phyloP scores from a whole-genome alignment of 2,113 vertebrate species.

The Oryzias javanicus region DNA sequence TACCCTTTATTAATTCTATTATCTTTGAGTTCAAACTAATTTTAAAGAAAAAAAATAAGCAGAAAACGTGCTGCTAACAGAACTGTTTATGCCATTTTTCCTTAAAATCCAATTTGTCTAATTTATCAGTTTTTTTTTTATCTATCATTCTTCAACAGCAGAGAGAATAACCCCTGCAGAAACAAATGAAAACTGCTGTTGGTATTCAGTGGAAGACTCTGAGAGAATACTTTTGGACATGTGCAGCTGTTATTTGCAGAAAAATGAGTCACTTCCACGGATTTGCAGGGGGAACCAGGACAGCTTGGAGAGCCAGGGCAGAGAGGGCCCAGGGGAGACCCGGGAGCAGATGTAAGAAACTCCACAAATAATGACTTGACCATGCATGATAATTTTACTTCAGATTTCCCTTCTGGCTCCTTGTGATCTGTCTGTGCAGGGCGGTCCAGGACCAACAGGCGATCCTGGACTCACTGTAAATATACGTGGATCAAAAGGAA shows the following conservation, averaged over 20 bases:
- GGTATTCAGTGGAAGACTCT: not conserved
- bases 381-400: conserved; percentile 22
- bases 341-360: conserved; percentile 80
- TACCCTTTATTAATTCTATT: too few relatives aligned
- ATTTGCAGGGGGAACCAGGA: conserved; percentile 67
- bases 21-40: not conserved
- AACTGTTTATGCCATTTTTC: not conserved
- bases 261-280: conserved; percentile 5
- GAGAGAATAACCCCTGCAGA: not conserved
- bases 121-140: conserved; percentile 5
- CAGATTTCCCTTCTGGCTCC: conserved; percentile 5
- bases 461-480: conserved; percentile 92
- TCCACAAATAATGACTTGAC: conserved; percentile 26
- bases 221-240: not conserved
- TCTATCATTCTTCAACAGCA: not conserved
- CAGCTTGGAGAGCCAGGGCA: conserved; percentile 76
- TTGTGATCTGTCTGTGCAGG: conserved; percentile 70
- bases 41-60: not conserved
- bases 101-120: not conserved
- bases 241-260: not conserved
- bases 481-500: conserved; percentile 33
- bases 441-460: conserved; percentile 82
- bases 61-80: conserved; percentile 5
- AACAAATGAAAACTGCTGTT: not conserved
- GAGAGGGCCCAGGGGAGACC: conserved; percentile 79